phyloP scores from a whole-genome alignment of 2,888 invertebrate species.

The Drosophila mayaguana region DNA sequence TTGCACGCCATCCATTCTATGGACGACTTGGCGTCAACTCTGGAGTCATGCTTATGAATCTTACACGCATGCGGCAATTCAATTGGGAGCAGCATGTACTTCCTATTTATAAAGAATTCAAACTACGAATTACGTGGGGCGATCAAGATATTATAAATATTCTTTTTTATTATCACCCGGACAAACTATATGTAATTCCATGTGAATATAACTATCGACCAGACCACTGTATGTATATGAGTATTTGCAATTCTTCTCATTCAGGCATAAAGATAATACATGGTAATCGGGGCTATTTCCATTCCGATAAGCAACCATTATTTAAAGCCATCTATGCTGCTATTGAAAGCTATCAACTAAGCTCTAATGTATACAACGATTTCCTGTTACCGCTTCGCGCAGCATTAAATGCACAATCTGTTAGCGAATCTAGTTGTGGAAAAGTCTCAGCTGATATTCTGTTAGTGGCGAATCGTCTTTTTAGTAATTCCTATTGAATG shows the following conservation, averaged over 20 bases:
- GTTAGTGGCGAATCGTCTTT: constrained; percentile 84
- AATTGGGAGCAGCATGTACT: constrained; percentile 94
- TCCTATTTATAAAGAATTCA: constrained; percentile 94
- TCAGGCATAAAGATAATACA: constrained; percentile 93
- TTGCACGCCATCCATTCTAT: constrained; percentile 97
- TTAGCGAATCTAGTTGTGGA: constrained; percentile 88
- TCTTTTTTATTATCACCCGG: constrained; percentile 92
- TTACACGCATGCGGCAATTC: constrained; percentile 94
- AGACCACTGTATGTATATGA: constrained; percentile 98
- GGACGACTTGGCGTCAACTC: constrained; percentile 94
- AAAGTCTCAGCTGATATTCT: constrained; percentile 87
- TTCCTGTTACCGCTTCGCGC: constrained; percentile 75
- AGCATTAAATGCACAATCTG: constrained; percentile 86
- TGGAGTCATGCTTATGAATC: constrained; percentile 98
- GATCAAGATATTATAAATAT: constrained; percentile 98
- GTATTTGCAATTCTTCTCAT: constrained; percentile 89
- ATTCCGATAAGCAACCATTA: constrained; percentile 93
- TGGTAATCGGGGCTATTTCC: constrained; percentile 94
- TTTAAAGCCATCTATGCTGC: constrained; percentile 90
- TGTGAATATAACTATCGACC: constrained; percentile 97
- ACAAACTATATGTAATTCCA: constrained; percentile 91
- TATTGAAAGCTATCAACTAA: constrained; percentile 87
- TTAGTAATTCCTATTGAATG: constrained; percentile 76
- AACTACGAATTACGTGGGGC: constrained; percentile 96
- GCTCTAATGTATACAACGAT: constrained; percentile 80